A percentile compares a stretch with the other conserved stretches of the same genome.
Evolutionary conservation across 1,140 invertebrate genomes (phyloP).

Genomic region (Aphaenogaster floridana): DNA sequence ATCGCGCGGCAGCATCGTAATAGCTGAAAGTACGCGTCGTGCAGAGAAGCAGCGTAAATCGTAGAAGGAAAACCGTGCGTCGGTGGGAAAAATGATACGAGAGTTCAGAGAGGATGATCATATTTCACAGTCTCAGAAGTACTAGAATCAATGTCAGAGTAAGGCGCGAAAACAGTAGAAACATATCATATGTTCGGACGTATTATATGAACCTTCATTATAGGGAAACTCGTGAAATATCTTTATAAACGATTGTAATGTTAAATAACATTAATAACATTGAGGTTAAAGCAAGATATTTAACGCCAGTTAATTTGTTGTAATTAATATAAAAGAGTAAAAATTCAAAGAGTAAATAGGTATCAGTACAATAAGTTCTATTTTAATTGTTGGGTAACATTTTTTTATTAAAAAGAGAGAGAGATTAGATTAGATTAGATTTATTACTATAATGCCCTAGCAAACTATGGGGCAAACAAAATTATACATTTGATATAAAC

Average conservation of each 20-base stretch:
- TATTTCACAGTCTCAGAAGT: slow-evolving; percentile 10
- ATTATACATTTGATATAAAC: too few relatives aligned
- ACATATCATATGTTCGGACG: neutral
- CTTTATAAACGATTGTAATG: neutral
- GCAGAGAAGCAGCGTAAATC: slow-evolving; percentile 27
- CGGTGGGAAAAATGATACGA: slow-evolving; percentile 11
- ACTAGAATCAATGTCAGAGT: neutral
- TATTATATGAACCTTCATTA: neutral
- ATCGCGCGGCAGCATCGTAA: slow-evolving; percentile 47
- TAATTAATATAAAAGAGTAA: neutral
- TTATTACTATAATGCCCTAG: too few relatives aligned
- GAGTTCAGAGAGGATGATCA: slow-evolving; percentile 22
- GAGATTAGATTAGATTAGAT: too few relatives aligned
- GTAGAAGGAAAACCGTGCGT: slow-evolving; percentile 1
- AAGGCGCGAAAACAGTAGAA: neutral
- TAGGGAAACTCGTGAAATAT: neutral
- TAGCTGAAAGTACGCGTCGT: slow-evolving; percentile 29
- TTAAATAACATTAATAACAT: neutral
- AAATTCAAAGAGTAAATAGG: neutral
- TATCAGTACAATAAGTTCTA: neutral
- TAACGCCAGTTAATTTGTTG: neutral
- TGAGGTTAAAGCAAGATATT: neutral
- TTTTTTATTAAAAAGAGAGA: neutral
- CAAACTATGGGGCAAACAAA: too few relatives aligned
- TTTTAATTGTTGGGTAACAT: too few relatives aligned